Evolutionary conservation across 2,113 vertebrate genomes (phyloP), one percentile per base, ranked within the genome.

Genomic region (Salvator merianae): DNA sequence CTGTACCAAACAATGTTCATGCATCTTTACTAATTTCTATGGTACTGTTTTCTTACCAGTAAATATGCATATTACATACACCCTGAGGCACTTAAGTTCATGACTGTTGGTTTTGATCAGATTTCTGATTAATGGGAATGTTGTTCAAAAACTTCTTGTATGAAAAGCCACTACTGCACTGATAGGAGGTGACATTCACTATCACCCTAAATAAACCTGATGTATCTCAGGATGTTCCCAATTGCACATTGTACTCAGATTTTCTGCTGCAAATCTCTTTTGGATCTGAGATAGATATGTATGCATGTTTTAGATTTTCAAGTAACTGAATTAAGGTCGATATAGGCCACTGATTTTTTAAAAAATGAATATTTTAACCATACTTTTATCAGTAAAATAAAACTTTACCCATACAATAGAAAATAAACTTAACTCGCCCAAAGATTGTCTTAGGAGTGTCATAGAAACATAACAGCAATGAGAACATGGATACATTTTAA

Each of bases 101-200:
- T 90, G 87, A 88, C 66, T 90, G 73, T 85, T 79, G 79, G 86
- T 86, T 85, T 94, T 91, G 91, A 93, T 92, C 89, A 34, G 68
- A 16, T 18, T 71, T 84, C 79, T 75, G 79, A 85, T 75, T 84
- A 81, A 84, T 62, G 72, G 65, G 90, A 71, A 87, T 86, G 79
- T 90, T 92, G 91, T 78, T 88, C 83, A 32, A 36, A 74, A 85
- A 77, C 73, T 63, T 81, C 76, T 90, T 87, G 75, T 84, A 88
- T 50, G 88, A 88, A 86, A 77, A 87, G 36, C 14, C 3, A 88
- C 32, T 32, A 0, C 10, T 22, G 62, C 24, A 78, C 16, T 69
- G 36, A 77, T 55, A 30, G 69, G 32, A 88, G 77, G 7, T 84
- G 85, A 50, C 59, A 88, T 2, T 79, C 36, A 71, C 0, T 5